Base-by-base conservation (phyloP, 2,888 invertebrate species). In the Rosalia funebris region DNA sequence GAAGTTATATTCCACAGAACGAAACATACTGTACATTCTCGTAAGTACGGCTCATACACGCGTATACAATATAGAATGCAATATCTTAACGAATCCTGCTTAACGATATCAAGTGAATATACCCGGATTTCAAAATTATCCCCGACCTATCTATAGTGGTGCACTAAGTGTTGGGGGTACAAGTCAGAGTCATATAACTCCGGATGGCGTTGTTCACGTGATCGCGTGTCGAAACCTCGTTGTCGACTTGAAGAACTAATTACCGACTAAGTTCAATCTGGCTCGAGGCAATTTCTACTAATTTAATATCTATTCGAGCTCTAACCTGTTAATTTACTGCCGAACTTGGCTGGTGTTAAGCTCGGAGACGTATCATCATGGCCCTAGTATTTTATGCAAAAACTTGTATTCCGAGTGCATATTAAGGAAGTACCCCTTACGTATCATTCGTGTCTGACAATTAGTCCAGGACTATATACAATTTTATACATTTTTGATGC, bases 231-330 rank as follows among this genome's bases (percentile, higher is more conserved):
- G 63, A 66, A 61, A 63, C 69, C 75, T 75, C 76, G 75, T 77
- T 78, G 71, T 71, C 70, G 71, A 72, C 71, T 73, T 55, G 75
- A 77, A 75, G 75, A 77, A 78, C 78, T 77, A 79, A 77, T 78
- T 77, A 77, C 73, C 68, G 65, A 67, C 61, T 67, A 60, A 71
- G 74, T 74, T 74, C 74, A 76, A 72, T 71, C 70, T 71, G 72
- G 68, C 72, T 75, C 64, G 59, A 63, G 63, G 73, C 75, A 75
- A 77, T 76, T 76, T 75, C 72, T 74, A 72, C 72, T 76, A 77
- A 77, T 77, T 76, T 74, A 76, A 76, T 77, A 77, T 77, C 75
- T 73, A 70, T 74, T 71, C 71, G 65, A 60, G 59, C 62, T 54
- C 57, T 61, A 63, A 65, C 59, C 69, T 69, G 72, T 71, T 70